Evolutionary conservation across 2,888 invertebrate genomes (phyloP).

Genomic region (Cryptocephalus moraei): DNA sequence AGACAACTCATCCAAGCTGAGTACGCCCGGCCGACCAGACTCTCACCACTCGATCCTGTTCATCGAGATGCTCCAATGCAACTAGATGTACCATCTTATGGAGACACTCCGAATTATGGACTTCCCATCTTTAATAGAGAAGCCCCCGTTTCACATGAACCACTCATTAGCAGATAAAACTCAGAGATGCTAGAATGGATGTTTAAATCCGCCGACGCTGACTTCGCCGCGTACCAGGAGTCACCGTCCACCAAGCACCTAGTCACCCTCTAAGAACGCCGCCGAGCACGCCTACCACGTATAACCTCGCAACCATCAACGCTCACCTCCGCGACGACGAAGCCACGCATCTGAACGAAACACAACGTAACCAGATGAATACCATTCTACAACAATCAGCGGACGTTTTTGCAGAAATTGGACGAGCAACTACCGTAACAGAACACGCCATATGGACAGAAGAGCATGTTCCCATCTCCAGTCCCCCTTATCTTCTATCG

Average conservation of each 20-base stretch:
- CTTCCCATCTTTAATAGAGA: too few species aligned
- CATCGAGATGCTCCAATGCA: too few species aligned
- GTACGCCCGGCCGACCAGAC: too few species aligned
- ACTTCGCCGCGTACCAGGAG: too few species aligned
- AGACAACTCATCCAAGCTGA: too few species aligned
- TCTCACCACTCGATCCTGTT: too few species aligned
- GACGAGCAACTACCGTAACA: slow-evolving; percentile 20
- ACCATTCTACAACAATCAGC: neutral
- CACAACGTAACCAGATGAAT: neutral
- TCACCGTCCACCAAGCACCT: neutral
- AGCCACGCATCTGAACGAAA: neutral
- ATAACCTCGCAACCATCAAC: neutral
- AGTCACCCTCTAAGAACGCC: neutral
- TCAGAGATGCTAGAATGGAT: too few species aligned
- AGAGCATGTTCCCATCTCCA: slow-evolving; percentile 17
- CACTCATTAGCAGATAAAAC: too few species aligned
- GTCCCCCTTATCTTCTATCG: slow-evolving; percentile 24
- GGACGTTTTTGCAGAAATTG: neutral
- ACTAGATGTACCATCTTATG: too few species aligned
- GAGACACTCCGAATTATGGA: too few species aligned
- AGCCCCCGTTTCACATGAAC: too few species aligned
- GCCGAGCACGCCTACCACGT: neutral
- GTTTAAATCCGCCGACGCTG: too few species aligned
- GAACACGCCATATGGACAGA: neutral
- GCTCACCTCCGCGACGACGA: neutral